These are phyloP conservation scores for Bicyclus anynana DNA, from an alignment of 1,140 invertebrate species.

Conservation along the genomic window DNA sequence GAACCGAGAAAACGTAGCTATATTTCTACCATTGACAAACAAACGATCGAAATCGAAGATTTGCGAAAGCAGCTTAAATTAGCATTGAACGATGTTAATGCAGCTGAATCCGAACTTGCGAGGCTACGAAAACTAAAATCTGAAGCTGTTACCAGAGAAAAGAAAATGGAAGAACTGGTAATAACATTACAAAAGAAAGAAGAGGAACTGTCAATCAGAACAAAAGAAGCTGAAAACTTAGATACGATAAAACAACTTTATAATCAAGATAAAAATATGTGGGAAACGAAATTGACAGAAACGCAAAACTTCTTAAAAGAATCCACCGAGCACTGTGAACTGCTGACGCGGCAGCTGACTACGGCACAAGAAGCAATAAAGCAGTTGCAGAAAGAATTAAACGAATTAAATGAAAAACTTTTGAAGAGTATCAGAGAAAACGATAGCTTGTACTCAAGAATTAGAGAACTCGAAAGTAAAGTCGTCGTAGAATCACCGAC, in stretches of 20 bases:
- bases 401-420: constrained; percentile 77
- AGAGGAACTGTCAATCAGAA: constrained; percentile 81
- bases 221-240: constrained; percentile 83
- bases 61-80: constrained; percentile 77
- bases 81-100: constrained; percentile 61
- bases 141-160: constrained; percentile 81
- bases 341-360: constrained; percentile 80
- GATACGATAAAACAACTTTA: constrained; percentile 81
- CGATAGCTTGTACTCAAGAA: constrained; percentile 82
- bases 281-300: constrained; percentile 81
- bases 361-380: constrained; percentile 79
- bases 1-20: constrained; percentile 74
- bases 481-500: constrained; percentile 69
- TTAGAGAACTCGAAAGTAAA: constrained; percentile 84
- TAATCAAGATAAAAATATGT: constrained; percentile 80
- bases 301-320: constrained; percentile 81
- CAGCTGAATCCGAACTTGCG: constrained; percentile 83
- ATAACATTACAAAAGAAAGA: constrained; percentile 83
- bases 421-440: constrained; percentile 87
- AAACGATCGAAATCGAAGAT: constrained; percentile 83
- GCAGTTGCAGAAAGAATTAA: constrained; percentile 79
- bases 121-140: constrained; percentile 83
- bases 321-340: constrained; percentile 80
- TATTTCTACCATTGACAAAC: constrained; percentile 80
- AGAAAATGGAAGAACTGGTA: constrained; percentile 85